phyloP scores from a whole-genome alignment of 1,140 invertebrate species.

The Anthonomus grandis region DNA sequence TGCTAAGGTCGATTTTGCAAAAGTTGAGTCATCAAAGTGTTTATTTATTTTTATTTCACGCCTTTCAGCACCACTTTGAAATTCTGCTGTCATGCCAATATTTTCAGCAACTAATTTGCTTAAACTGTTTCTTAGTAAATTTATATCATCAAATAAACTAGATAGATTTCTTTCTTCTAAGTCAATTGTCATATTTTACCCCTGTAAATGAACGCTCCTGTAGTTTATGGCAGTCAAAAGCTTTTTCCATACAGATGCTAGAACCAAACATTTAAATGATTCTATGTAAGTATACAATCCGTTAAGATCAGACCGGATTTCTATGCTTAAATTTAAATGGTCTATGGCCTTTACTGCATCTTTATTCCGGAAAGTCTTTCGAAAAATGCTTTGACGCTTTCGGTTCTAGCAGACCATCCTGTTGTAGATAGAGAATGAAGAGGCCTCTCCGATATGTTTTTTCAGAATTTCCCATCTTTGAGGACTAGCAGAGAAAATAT shows the following conservation, averaged over 20 bases:
- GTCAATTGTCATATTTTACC: not conserved
- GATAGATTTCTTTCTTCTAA: not conserved
- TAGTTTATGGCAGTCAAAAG: not conserved
- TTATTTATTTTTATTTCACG: not conserved
- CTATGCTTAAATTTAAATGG: too few relatives aligned
- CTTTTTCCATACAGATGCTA: not conserved
- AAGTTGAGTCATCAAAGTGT: not conserved
- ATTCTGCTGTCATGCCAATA: not conserved
- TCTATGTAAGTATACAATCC: too few relatives aligned
- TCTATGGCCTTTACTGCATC: too few relatives aligned
- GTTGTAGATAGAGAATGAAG: too few relatives aligned
- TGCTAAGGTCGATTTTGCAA: too few relatives aligned
- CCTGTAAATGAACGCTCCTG: not conserved
- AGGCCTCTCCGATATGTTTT: not conserved
- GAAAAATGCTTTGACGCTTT: not conserved
- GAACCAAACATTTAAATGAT: too few relatives aligned
- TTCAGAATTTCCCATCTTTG: not conserved
- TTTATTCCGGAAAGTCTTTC: too few relatives aligned
- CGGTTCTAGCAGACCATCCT: not conserved
- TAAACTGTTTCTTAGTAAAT: not conserved
- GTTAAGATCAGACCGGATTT: too few relatives aligned
- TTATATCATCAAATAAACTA: not conserved
- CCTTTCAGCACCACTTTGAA: not conserved
- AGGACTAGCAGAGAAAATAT: too few relatives aligned
- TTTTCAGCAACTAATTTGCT: not conserved